Base-by-base conservation (phyloP, 2,113 vertebrate species). In the Oxygymnocypris stewartii region DNA sequence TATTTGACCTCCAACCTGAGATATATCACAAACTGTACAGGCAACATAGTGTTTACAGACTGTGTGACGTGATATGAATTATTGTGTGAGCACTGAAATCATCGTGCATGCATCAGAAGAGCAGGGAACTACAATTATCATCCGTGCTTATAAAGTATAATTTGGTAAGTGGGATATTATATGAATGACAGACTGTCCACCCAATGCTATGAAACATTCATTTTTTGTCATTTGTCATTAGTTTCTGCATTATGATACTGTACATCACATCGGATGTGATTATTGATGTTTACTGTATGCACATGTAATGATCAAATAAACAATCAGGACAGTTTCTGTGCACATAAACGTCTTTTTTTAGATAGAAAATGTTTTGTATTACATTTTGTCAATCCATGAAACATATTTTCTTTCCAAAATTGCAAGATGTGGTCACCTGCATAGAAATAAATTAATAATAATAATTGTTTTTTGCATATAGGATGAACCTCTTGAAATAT, bases 1-100 rank as follows among this genome's bases (percentile, higher is more conserved):
- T 75, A 89, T 94, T 93, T 92, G 90, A 91, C 92, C 85, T 91
- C 88, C 28, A 91, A 88, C 90, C 86, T 77, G 89, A 90, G 65
- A 81, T 83, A 82, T 84, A 82, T 67, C 86, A 89, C 90, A 87
- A 84, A 91, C 91, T 91, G 92, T 88, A 89, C 93, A 93, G 92
- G 92, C 93, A 94, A 88, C 91, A 82, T 93, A 87, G 92, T 93
- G 92, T 87, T 90, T 49, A 73, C 35, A 85, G 67, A 71, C 63
- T 8, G 25, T 40, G 28, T 67, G 35, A 40, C 42, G 4, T 47
- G 69, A 80, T 40, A 81, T 59, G 40, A n/a, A 28, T 81, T 28
- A 28, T 31, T 65, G 51, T 57, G 49, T 57, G 6, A 79, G 49
- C 71, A 14, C 40, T 75, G 20, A 44, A 80, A 80, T 44, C 57